Evolutionary conservation across 1,140 invertebrate species (phyloP), one percentile per base, ranked within the genome.

Genomic region (Trachelipus rathkii): DNA sequence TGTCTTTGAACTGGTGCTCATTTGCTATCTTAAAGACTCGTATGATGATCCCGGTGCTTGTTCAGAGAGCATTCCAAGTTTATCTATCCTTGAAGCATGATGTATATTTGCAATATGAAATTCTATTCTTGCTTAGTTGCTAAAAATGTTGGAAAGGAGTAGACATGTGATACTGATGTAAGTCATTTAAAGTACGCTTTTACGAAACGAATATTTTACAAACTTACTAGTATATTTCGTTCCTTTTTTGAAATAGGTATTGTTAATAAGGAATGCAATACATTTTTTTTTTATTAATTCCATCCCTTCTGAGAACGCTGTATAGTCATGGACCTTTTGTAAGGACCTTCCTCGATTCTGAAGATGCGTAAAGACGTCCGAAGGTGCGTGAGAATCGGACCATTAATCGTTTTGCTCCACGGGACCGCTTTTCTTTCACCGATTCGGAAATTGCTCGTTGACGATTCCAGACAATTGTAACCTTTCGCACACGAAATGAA

Each of bases 361-460:
- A 15, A 3, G 53, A 21, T 60, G 71, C 53, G 19, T 44, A 21
- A 73, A 44, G 72, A 60, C 46, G 68, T 72, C 72, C 72, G 46
- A 45, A 71, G 75, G 71, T 50, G 50, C 23, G 21, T 44, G 75
- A 46, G 15, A 43, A n/a, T n/a, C 44, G 15, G 75, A 33, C 76
- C 77, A 71, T 66, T 46, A 74, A n/a, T n/a, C 46, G 72, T n/a
- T 44, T 78, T 68, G 72, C 68, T 74, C 71, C 71, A 78, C 74
- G 77, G 60, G 77, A 72, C 74, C n/a, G n/a, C 74, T 72, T 78
- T 78, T 78, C 77, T 78, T 73, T 71, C 74, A 53, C 72, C 73
- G 77, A 78, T 78, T 69, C 76, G 50, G 44, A 21, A n/a, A 44
- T 60, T 66, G 33, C 53, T 67, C 71, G 46, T 71, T 71, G 77